phyloP scores from a whole-genome alignment of 2,797 vertebrate genomes.

The Agapornis canus region DNA sequence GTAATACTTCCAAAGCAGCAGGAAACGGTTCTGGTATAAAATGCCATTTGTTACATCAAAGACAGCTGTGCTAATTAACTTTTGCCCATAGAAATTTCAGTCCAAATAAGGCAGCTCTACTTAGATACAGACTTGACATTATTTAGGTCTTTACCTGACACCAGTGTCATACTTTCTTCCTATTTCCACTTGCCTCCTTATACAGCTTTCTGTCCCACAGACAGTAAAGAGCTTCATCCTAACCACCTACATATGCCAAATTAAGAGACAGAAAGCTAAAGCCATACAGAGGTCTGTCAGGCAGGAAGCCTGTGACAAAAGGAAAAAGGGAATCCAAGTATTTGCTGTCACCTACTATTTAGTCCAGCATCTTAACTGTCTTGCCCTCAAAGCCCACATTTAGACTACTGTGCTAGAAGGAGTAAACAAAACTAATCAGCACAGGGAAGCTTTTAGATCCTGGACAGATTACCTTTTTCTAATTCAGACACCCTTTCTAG shows the following conservation, averaged over 20 bases:
- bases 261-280: slow-evolving; percentile 16
- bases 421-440: neutral
- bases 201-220: neutral
- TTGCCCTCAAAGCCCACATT: neutral
- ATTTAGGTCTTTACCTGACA: neutral
- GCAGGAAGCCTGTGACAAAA: neutral
- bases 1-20: neutral
- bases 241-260: slow-evolving; percentile 1
- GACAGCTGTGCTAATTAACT: neutral
- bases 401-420: neutral
- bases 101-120: neutral
- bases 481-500: slow-evolving; percentile 92
- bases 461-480: slow-evolving; percentile 86
- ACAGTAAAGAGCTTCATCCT: neutral
- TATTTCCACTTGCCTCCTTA: slow-evolving; percentile 2
- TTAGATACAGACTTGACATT: neutral
- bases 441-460: fast-evolving
- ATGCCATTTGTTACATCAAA: neutral
- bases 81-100: neutral
- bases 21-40: neutral
- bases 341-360: neutral
- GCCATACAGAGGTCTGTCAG: neutral
- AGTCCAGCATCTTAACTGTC: neutral
- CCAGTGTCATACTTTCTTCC: neutral
- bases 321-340: neutral